Evolutionary conservation across 2,888 invertebrate species (phyloP).

Genomic region (Agrochola circellaris): DNA sequence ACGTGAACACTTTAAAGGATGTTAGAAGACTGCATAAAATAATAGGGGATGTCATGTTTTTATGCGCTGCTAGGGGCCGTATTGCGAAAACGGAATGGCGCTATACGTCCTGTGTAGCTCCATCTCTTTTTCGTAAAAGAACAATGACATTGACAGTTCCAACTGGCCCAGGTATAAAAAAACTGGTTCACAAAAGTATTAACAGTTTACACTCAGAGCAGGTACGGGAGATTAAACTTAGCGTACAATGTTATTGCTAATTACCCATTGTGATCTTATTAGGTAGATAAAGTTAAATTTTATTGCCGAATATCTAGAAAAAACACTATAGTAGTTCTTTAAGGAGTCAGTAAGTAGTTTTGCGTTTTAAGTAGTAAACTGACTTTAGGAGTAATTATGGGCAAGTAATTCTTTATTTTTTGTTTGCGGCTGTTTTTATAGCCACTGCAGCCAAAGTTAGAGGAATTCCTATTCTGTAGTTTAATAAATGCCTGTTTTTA

Average conservation of each 20-base stretch:
- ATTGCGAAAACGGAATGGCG: background rate
- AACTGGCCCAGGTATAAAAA: background rate
- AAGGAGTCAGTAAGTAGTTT: background rate
- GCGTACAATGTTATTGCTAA: no score
- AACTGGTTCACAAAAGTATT: background rate
- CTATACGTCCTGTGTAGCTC: background rate
- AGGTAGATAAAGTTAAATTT: background rate
- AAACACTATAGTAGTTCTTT: background rate
- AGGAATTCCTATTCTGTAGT: background rate
- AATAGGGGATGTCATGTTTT: background rate
- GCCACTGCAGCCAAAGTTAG: background rate
- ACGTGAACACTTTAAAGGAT: background rate
- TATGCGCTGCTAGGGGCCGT: background rate
- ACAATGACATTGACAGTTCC: background rate
- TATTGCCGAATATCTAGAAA: background rate
- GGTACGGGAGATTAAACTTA: no score
- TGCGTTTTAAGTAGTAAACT: background rate
- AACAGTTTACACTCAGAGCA: no score
- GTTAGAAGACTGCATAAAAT: background rate
- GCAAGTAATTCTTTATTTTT: background rate
- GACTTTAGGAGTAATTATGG: background rate
- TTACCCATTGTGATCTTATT: background rate
- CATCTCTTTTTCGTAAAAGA: background rate
- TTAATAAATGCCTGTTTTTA: background rate
- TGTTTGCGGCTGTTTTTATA: background rate